Conservation (phyloP, 2,888 invertebrate species). For the Luffia ferchaultella region DNA sequence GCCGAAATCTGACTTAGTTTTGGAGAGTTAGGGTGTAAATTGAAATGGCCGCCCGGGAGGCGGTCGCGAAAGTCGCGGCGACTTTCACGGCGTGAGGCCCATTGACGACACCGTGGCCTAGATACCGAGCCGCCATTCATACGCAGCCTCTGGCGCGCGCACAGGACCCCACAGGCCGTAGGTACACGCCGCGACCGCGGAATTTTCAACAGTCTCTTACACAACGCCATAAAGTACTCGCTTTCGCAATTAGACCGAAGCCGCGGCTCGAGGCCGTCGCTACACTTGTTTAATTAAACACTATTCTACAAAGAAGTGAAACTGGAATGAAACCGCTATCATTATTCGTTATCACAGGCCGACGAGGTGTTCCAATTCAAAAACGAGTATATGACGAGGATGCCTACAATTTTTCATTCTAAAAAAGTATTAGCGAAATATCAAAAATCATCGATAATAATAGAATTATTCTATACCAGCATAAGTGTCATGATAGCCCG, state of each 20-base stretch:
- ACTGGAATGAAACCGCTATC: too few species aligned
- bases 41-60: constrained; percentile 33
- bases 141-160: constrained; percentile 42
- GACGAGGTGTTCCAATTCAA: too few species aligned
- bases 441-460: too few species aligned
- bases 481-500: too few species aligned
- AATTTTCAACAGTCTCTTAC: constrained; percentile 53
- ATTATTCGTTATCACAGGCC: too few species aligned
- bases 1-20: constrained; percentile 51
- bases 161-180: constrained; percentile 31
- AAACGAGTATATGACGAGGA: too few species aligned
- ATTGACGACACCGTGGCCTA: constrained; percentile 66
- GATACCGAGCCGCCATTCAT: constrained; percentile 63
- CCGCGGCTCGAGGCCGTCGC: constrained; percentile 33
- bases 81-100: constrained; percentile 61
- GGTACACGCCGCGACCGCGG: constrained; percentile 32
- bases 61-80: constrained; percentile 62
- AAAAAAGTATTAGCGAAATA: too few species aligned
- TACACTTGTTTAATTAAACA: constrained; percentile 59
- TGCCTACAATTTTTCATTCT: too few species aligned
- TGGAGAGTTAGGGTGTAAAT: constrained; percentile 48
- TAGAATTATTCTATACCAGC: too few species aligned
- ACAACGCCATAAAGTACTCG: constrained; percentile 33
- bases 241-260: constrained; percentile 45
- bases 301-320: constrained; percentile 19